A percentile compares a stretch with the other conserved stretches of the same genome.
These are phyloP conservation scores for Eulithis testata DNA, from an alignment of 2,888 invertebrate species.

Conservation along the genomic window DNA sequence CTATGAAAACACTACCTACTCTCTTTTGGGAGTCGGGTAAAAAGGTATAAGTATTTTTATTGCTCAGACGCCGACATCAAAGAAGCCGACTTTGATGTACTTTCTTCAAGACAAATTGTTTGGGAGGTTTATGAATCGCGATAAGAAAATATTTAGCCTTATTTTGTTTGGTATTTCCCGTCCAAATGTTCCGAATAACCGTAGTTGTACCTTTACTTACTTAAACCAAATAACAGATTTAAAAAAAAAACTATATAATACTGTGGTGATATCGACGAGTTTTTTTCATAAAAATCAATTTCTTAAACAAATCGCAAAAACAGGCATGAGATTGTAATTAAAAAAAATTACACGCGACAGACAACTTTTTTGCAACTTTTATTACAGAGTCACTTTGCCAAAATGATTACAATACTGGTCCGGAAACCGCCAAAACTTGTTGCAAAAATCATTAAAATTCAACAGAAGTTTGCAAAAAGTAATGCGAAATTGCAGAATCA, in stretches of 20 bases:
- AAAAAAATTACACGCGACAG: too few relatives aligned
- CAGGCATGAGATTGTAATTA: background rate
- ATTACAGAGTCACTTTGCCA: background rate
- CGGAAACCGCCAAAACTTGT: slow-evolving; percentile 21
- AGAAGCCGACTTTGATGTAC: slow-evolving; percentile 50
- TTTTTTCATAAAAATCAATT: too few relatives aligned
- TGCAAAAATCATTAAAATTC: slow-evolving; percentile 13
- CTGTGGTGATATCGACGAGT: too few relatives aligned
- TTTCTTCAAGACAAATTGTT: slow-evolving; percentile 51
- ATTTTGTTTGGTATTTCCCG: slow-evolving; percentile 22
- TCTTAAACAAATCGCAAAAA: too few relatives aligned
- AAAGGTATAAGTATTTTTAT: slow-evolving; percentile 59
- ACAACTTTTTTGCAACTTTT: too few relatives aligned
- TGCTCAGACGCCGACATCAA: slow-evolving; percentile 52
- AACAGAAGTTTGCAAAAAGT: slow-evolving; percentile 19
- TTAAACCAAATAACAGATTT: too few relatives aligned
- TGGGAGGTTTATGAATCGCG: slow-evolving; percentile 31
- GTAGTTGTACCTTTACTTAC: too few relatives aligned
- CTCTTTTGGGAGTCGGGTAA: slow-evolving; percentile 26
- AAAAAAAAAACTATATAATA: too few relatives aligned
- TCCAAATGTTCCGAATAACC: background rate
- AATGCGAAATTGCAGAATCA: slow-evolving; percentile 49
- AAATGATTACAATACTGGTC: background rate
- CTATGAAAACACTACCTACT: slow-evolving; percentile 36
- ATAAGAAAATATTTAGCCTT: slow-evolving; percentile 30